Evolutionary conservation across 2,797 vertebrate species (phyloP).

Genomic region (Lepilemur septentrionalis): DNA sequence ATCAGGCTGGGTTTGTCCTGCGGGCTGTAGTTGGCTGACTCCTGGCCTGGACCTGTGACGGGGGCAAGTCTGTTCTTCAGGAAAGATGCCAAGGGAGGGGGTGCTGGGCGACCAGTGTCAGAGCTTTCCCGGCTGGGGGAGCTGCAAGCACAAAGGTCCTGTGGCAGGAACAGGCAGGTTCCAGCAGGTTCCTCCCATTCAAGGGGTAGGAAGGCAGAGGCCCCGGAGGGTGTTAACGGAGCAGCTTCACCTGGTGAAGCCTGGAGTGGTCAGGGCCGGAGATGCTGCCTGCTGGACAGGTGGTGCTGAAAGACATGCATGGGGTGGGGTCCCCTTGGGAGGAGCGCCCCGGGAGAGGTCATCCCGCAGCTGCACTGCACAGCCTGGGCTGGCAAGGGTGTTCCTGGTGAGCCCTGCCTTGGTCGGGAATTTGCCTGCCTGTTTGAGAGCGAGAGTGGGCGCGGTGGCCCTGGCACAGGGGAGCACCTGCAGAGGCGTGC

Average conservation of each 20-base stretch:
- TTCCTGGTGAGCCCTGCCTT: not conserved
- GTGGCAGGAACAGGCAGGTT: not conserved
- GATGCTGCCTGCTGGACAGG: accelerated
- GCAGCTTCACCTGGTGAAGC: not conserved
- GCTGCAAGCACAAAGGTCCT: not conserved
- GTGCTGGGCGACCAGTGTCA: not conserved
- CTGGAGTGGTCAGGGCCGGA: not conserved
- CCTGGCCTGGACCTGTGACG: not conserved
- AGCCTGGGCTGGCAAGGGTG: not conserved
- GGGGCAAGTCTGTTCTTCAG: not conserved
- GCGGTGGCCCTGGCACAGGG: not conserved
- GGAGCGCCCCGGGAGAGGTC: not conserved
- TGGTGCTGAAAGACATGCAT: not conserved
- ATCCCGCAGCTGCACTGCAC: accelerated
- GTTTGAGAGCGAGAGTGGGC: not conserved
- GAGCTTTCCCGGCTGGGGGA: not conserved
- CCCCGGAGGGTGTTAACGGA: too few species aligned
- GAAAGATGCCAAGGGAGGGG: not conserved
- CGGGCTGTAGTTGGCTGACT: not conserved
- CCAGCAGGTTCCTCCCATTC: too few species aligned
- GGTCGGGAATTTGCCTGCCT: not conserved
- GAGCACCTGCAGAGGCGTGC: not conserved
- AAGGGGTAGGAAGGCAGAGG: not conserved
- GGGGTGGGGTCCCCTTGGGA: not conserved
- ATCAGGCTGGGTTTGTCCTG: not conserved